Evolutionary conservation across 2,888 invertebrate species (phyloP), one percentile per base, ranked within the genome.

Genomic region (Andrena bicolor): DNA sequence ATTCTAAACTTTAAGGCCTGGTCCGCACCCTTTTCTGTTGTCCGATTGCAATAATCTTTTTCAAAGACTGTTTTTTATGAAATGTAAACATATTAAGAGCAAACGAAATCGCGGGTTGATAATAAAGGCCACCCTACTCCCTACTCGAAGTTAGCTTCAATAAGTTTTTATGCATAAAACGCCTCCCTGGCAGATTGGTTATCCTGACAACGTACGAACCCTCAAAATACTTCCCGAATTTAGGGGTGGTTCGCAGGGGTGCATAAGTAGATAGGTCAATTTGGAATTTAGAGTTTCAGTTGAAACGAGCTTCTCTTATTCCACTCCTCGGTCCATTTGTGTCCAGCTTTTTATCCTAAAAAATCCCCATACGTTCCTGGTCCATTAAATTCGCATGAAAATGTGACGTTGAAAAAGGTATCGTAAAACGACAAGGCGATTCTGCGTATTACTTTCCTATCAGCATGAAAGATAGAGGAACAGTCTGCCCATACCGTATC

Each of bases 201-300:
- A 68, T 68, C n/a, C 61, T 20, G 53, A 26, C 51, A 35, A 35
- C 20, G 35, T 23, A 35, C 8, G 68, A 20, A 68, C 68, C 56
- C 68, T 68, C 35, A 4, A 16, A 35, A 7, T 35, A 53, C 23
- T 35, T 4, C 26, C 23, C 7, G 30, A 32, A 56, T 56, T 68
- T 51, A 30, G n/a, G 66, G 66, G 5, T 49, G 20, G 66, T 10
- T 68, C 53, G 4, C 20, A 20, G 56, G 53, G 68, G 68, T 68
- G 68, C 53, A 68, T 68, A 68, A 68, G 56, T 56, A 56, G 51
- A 35, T 32, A 13, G 28, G 23, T 35, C 53, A 35, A 68, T 68
- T 53, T 68, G 23, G 23, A 16, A 23, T 56, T 23, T 7, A 56
- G 35, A 23, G 28, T 51, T 35, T 56, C 53, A 16, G 23, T 68